A percentile compares a stretch with the other conserved stretches of the same genome.
Evolutionary conservation across 2,888 invertebrate genomes (phyloP).

Genomic region (Epicampocera succincta): DNA sequence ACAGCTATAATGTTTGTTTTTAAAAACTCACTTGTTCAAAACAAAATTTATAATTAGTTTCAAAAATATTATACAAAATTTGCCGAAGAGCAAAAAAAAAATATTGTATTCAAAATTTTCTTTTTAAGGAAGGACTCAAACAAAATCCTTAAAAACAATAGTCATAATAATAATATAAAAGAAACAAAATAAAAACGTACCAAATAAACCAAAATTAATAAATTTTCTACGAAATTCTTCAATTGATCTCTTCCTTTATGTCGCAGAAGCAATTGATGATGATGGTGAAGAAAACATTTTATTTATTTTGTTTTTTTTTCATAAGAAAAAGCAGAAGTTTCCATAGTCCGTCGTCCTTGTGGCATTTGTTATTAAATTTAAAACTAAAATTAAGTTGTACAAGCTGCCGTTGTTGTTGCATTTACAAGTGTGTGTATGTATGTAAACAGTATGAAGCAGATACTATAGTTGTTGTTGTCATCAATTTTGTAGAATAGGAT

Average conservation of each 20-base stretch:
- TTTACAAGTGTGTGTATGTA: too few relatives aligned
- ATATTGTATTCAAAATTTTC: background rate
- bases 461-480: slow-evolving; percentile 20
- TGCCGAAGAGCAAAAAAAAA: too few relatives aligned
- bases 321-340: slow-evolving; percentile 32
- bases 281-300: slow-evolving; percentile 34
- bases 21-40: too few relatives aligned
- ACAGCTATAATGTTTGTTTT: too few relatives aligned
- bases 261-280: slow-evolving; percentile 27
- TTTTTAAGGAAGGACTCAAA: background rate
- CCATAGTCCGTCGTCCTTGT: slow-evolving; percentile 48
- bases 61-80: too few relatives aligned
- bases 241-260: slow-evolving; percentile 32
- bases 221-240: slow-evolving; percentile 44
- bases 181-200: slow-evolving; percentile 61
- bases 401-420: slow-evolving; percentile 47
- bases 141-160: slow-evolving; percentile 27
- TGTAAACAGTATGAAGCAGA: too few relatives aligned
- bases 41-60: too few relatives aligned
- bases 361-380: slow-evolving; percentile 27
- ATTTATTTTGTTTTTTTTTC: background rate
- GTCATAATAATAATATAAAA: slow-evolving; percentile 19
- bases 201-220: slow-evolving; percentile 61
- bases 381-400: slow-evolving; percentile 17
- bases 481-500: slow-evolving; percentile 38